Base-by-base conservation (phyloP, 1,140 invertebrate species). In the Drosophila malerkotliana region DNA sequence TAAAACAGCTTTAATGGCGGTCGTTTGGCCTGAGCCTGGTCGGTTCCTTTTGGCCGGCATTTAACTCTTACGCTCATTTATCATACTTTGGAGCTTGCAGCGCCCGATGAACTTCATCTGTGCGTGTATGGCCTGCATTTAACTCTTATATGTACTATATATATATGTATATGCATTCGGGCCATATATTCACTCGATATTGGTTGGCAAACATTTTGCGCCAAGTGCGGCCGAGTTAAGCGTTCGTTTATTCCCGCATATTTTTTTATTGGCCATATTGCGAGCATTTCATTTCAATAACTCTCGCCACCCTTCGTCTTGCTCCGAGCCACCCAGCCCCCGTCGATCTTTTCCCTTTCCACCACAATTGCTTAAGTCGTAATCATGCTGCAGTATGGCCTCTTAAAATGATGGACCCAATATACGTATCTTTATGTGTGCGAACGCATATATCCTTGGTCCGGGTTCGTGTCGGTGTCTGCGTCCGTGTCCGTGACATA, bases 201-300 rank as follows among this genome's bases (percentile, higher is more conserved):
- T 49, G 68, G 71, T 66, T 68, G 52, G 73, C 77, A 80, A 78
- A 78, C 62, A 64, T 79, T 81, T 80, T 81, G 41, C 69, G 79
- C 62, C 78, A 82, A 77, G 73, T 81, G 73, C 57, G 63, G 53
- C 58, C 49, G 47, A 85, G 73, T 79, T 77, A 72, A 78, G 64
- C 62, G 60, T 78, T 59, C 78, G 74, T 75, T 87, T 78, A 82
- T 85, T 77, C 58, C 54, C 72, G 69, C 68, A 87, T 81, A 53
- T 85, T 85, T 85, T 85, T 85, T 85, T 82, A 85, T 85, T 82
- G 82, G 78, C 53, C 81, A 87, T 84, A 81, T 84, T 87, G 75
- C 54, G 63, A 58, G 72, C 82, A 75, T 78, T 75, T 81, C 77
- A 87, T 78, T 81, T 77, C 82, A 87, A 85, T 87, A 78, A 60